These are phyloP conservation scores for Cardiocondyla obscurior DNA, from an alignment of 1,140 invertebrate genomes.

Conservation along the genomic window DNA sequence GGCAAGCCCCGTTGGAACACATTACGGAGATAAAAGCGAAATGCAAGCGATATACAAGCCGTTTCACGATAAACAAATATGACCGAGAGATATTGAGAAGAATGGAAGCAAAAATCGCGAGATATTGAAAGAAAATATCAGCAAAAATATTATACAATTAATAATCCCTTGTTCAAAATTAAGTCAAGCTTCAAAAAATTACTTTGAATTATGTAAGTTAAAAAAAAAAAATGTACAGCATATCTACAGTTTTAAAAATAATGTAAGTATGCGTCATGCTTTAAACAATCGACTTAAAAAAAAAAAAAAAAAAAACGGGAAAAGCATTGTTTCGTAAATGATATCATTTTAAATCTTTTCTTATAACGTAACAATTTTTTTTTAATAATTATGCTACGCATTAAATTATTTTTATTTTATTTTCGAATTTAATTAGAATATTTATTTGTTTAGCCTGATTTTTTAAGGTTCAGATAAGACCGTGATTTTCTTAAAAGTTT, in stretches of 20 bases:
- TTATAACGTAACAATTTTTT: too few relatives aligned
- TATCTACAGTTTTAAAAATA: not conserved
- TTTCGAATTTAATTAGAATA: not conserved
- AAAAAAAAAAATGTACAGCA: not conserved
- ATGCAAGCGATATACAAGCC: conserved; percentile 32
- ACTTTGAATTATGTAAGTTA: not conserved
- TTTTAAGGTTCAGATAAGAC: not conserved
- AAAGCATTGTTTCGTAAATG: too few relatives aligned
- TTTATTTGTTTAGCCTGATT: not conserved
- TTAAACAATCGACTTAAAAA: too few relatives aligned
- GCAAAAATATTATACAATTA: not conserved
- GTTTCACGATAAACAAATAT: conserved; percentile 44
- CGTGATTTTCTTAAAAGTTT: not conserved
- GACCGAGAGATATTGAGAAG: conserved; percentile 7
- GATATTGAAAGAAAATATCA: not conserved
- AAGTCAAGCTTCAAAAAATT: not conserved
- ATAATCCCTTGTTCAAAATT: not conserved
- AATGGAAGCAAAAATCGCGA: not conserved
- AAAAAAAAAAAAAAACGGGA: too few relatives aligned
- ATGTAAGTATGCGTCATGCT: not conserved
- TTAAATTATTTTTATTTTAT: not conserved
- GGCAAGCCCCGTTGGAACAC: conserved; percentile 18
- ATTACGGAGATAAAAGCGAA: conserved; percentile 45
- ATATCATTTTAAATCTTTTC: not conserved
- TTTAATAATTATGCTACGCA: not conserved